Base-by-base conservation (phyloP, 2,113 vertebrate species). In the Bambusicola thoracicus region DNA sequence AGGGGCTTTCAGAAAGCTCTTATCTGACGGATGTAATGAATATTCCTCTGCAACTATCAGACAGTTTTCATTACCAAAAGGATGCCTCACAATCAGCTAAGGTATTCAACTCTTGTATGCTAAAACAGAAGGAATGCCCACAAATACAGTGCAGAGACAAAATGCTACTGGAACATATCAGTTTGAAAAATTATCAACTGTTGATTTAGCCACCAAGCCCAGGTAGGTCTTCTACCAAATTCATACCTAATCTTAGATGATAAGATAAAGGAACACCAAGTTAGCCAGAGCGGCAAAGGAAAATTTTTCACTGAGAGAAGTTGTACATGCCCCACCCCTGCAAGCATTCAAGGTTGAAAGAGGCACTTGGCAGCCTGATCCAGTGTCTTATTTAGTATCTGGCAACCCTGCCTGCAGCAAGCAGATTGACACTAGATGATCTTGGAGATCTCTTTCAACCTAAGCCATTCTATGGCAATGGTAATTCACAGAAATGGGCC, bases 161-260 rank as follows among this genome's bases (percentile, higher is more conserved):
- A 63, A 38, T 0, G 2, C 25, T 56, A 19, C 29, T 38, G 34
- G 21, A 72, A 40, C 0, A 1, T 8, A 5, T 0, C 13, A 53
- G 11, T 12, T 17, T 53, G 30, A 67, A 79, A 79, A 72, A 61
- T 38, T 49, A 73, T 44, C 69, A 20, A 27, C 22, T 78, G 53
- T 34, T 59, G 36, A 29, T 15, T 69, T 51, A 67, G 66, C 10
- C 59, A 69, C n/a, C 18, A 43, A 15, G 2, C 34, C 6, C 1
- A 5, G 34, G 62, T 2, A 61, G 43, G 17, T 25, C 85, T 76
- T 55, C 66, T 20, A 6, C 21, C 53, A 65, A 65, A 19, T 22
- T 78, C 66, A 51, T 8, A 24, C 8, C 8, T 68, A 32, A 58
- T 30, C 43, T 81, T 30, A 68, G 32, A 40, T 27, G 19, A 11